Percentiles rank a stretch among this genome's conserved stretches.
These are phyloP conservation scores for Triplophysa tibetana DNA, from an alignment of 2,113 vertebrate species.

Conservation along the genomic window DNA sequence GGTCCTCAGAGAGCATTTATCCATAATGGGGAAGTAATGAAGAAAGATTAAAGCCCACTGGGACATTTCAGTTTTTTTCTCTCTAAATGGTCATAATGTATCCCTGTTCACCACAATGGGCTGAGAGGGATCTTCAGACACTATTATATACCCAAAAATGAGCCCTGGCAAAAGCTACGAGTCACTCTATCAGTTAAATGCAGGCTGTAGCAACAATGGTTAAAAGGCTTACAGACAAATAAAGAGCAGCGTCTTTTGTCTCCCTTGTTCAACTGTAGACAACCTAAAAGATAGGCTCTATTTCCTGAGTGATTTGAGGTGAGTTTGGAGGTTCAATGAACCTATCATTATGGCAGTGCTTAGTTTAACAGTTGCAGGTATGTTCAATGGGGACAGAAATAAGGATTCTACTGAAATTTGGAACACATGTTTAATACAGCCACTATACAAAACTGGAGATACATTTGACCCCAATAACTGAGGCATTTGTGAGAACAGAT, in stretches of 20 bases:
- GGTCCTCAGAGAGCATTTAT: conserved; percentile 78
- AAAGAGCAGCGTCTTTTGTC: conserved; percentile 66
- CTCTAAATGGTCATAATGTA: conserved; percentile 76
- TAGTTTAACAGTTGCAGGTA: conserved; percentile 52
- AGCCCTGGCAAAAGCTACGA: conserved; percentile 67
- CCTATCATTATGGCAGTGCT: conserved; percentile 57
- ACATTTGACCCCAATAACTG: too few relatives aligned
- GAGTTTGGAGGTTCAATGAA: conserved; percentile 59
- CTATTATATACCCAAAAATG: conserved; percentile 74
- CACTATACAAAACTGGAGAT: too few relatives aligned
- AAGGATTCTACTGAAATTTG: not conserved
- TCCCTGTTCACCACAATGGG: conserved; percentile 70
- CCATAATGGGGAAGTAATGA: conserved; percentile 83
- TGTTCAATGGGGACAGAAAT: conserved; percentile 21
- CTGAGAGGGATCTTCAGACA: conserved; percentile 69
- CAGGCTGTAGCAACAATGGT: conserved; percentile 60
- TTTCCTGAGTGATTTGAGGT: conserved; percentile 62
- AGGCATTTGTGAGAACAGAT: too few relatives aligned
- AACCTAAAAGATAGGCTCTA: conserved; percentile 66
- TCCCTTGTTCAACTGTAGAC: conserved; percentile 61
- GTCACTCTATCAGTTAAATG: conserved; percentile 68
- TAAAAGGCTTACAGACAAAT: conserved; percentile 63
- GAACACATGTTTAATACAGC: conserved; percentile 21
- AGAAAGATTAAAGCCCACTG: conserved; percentile 83
- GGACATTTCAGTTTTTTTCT: conserved; percentile 68